Base-by-base conservation (phyloP, 2,113 vertebrate species). In the Cololabis saira region DNA sequence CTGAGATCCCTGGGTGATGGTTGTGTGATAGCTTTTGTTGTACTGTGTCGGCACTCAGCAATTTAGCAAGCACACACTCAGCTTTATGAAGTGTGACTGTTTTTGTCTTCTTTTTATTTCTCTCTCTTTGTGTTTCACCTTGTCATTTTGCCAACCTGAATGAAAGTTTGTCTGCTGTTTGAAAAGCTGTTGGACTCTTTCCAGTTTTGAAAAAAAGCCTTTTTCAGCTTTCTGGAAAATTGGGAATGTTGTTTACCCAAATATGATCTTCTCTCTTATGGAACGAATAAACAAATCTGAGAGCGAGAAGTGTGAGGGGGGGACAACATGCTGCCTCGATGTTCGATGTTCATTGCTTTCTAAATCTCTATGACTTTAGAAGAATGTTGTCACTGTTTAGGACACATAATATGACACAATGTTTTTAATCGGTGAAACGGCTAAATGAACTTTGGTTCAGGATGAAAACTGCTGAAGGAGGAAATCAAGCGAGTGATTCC, bases 201-300 rank as follows among this genome's bases (percentile, higher is more conserved):
- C 76, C 80, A 87, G 74, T 64, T 12, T 58, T 40, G 62, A 15
- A 74, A 44, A 61, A 81, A 79, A 77, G 54, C 55, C 12, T 50
- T 63, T 61, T 85, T 87, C 69, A 87, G 9, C 74, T 71, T 22
- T 65, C 61, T 30, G 55, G 43, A 11, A 58, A 71, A 79, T 51
- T 65, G 16, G 24, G 63, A 74, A 81, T 73, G 79, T 89, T 67
- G 71, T 88, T 87, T 71, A 56, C 73, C 81, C 92, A 94, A 93
- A 94, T 94, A 92, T 94, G 33, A 37, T n/a, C n/a, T n/a, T n/a
- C n/a, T n/a, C n/a, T n/a, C n/a, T n/a, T n/a, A n/a, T n/a, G n/a
- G n/a, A n/a, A n/a, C n/a, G n/a, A n/a, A n/a, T n/a, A n/a, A n/a
- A n/a, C 92, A 94, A 93, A 94, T 94, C 92, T 94, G 33, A 37